These are phyloP conservation scores for Barypeithes pellucidus DNA, from an alignment of 2,888 invertebrate species.

Conservation along the genomic window DNA sequence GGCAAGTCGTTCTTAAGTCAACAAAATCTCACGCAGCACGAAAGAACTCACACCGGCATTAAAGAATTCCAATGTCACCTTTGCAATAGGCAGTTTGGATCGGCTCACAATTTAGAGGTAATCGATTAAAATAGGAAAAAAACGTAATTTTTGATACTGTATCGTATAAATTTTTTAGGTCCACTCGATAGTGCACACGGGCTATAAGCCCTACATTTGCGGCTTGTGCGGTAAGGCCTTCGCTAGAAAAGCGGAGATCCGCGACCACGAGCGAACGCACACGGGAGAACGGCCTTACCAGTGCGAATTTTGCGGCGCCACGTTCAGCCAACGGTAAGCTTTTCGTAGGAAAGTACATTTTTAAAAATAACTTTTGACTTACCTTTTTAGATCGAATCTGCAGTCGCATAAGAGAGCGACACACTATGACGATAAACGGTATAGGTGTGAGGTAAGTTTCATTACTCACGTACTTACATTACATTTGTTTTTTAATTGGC, in stretches of 20 bases:
- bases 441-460: slow-evolving; percentile 74
- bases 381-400: slow-evolving; percentile 76
- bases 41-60: slow-evolving; percentile 81
- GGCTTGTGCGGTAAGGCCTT: slow-evolving; percentile 82
- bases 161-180: slow-evolving; percentile 67
- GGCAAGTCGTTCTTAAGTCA: slow-evolving; percentile 83
- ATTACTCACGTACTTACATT: no score
- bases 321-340: slow-evolving; percentile 81
- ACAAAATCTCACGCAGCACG: slow-evolving; percentile 84
- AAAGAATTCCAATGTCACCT: slow-evolving; percentile 81
- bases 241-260: slow-evolving; percentile 83
- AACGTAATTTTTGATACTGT: no score
- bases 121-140: neutral
- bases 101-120: slow-evolving; percentile 77
- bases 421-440: slow-evolving; percentile 83
- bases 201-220: slow-evolving; percentile 81
- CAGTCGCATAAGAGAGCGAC: slow-evolving; percentile 87
- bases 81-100: slow-evolving; percentile 86
- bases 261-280: slow-evolving; percentile 87
- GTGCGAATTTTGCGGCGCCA: slow-evolving; percentile 85
- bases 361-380: neutral
- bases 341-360: no score
- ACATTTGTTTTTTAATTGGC: neutral
- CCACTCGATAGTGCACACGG: slow-evolving; percentile 86
- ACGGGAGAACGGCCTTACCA: slow-evolving; percentile 87